A percentile compares a stretch with the other conserved stretches of the same genome.
Evolutionary conservation across 2,888 invertebrate species (phyloP).

Genomic region (Brenthis daphne): DNA sequence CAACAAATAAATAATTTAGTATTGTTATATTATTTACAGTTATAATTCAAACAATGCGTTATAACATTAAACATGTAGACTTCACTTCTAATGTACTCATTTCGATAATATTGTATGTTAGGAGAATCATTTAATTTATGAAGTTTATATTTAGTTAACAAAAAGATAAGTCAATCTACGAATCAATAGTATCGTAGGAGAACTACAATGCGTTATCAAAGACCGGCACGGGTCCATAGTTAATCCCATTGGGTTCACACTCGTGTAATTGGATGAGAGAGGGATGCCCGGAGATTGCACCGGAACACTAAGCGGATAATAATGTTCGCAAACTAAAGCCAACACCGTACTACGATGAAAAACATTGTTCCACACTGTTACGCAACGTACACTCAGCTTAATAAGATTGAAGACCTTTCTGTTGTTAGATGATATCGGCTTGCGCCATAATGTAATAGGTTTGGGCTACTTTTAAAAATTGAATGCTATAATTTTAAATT

Average conservation of each 20-base stretch:
- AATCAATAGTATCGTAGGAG: slow-evolving; percentile 14
- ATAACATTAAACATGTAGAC: neutral
- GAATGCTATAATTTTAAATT: slow-evolving; percentile 13
- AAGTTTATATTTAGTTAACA: neutral
- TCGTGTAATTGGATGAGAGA: slow-evolving; percentile 78
- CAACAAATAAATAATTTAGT: slow-evolving; percentile 7
- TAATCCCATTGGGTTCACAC: slow-evolving; percentile 76
- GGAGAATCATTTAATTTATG: neutral
- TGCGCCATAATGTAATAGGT: slow-evolving; percentile 22
- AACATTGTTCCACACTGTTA: slow-evolving; percentile 19
- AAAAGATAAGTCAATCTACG: slow-evolving; percentile 2
- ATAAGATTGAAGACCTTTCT: slow-evolving; percentile 26
- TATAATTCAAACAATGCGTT: neutral
- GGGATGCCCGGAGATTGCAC: slow-evolving; percentile 68
- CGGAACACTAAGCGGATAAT: slow-evolving; percentile 74
- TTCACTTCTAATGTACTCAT: too few species aligned
- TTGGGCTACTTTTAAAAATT: slow-evolving; percentile 15
- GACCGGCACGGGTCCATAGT: slow-evolving; percentile 39
- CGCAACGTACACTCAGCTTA: slow-evolving; percentile 23
- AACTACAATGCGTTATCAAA: slow-evolving; percentile 27
- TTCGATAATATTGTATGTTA: neutral
- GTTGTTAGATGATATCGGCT: slow-evolving; percentile 19
- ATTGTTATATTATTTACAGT: slow-evolving; percentile 14
- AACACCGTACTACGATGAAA: slow-evolving; percentile 16
- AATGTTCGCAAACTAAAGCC: slow-evolving; percentile 49